A percentile compares a stretch with the other conserved stretches of the same genome.
Evolutionary conservation across 2,888 invertebrate genomes (phyloP).

Genomic region (Ophioninae sp.): DNA sequence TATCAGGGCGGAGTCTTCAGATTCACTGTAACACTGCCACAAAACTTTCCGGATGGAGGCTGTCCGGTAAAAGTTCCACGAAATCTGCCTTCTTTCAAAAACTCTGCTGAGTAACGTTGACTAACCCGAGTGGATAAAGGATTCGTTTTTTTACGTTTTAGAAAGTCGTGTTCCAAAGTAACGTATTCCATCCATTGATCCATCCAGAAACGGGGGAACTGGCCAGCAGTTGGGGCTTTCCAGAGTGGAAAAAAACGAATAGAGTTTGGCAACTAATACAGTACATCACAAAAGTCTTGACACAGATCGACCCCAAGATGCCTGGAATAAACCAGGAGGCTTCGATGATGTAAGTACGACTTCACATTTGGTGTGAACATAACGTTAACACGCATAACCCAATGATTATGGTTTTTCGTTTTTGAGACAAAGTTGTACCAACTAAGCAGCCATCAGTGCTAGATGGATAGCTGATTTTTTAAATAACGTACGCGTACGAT

Average conservation of each 20-base stretch:
- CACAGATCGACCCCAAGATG: conserved; percentile 89
- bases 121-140: background rate
- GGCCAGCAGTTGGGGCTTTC: conserved; percentile 90
- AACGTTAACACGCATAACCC: too few species aligned
- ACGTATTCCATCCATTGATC: conserved; percentile 93
- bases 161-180: conserved; percentile 92
- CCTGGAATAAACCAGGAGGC: conserved; percentile 88
- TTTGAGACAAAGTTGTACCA: background rate
- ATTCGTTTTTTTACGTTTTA: conserved; percentile 79
- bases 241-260: conserved; percentile 90
- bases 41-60: conserved; percentile 92
- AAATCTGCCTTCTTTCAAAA: background rate
- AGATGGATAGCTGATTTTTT: background rate
- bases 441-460: too few species aligned
- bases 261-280: conserved; percentile 93
- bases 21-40: conserved; percentile 92
- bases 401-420: background rate
- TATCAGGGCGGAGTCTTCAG: conserved; percentile 96
- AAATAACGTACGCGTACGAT: background rate
- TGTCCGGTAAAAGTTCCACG: conserved; percentile 87
- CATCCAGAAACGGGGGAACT: conserved; percentile 90
- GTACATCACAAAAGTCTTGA: conserved; percentile 91
- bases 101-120: background rate
- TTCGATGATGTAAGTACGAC: conserved; percentile 84
- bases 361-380: background rate